A percentile compares a stretch with the other conserved stretches of the same genome.
Evolutionary conservation across 2,797 vertebrate species (phyloP).

Genomic region (Adelosebastes latens): DNA sequence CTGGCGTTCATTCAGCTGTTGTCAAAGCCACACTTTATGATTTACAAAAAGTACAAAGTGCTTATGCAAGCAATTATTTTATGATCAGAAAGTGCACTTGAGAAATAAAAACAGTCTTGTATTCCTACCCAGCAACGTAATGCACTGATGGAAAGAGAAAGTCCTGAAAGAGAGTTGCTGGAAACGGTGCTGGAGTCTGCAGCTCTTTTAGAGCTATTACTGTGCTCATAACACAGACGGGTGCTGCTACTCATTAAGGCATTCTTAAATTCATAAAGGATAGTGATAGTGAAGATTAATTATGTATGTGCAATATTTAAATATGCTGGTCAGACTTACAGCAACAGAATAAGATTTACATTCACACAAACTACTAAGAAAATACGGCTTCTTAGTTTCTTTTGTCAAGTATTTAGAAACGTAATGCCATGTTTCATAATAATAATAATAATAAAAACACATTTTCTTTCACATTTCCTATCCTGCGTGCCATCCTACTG

Average conservation of each 20-base stretch:
- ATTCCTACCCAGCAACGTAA: not conserved
- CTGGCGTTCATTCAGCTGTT: not conserved
- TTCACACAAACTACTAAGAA: not conserved
- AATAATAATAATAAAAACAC: not conserved
- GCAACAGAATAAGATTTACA: not conserved
- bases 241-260: not conserved
- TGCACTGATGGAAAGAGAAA: not conserved
- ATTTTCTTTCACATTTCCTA: not conserved
- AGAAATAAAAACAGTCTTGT: constrained; percentile 10
- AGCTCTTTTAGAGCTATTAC: not conserved
- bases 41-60: constrained; percentile 25
- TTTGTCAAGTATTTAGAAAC: not conserved
- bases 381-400: not conserved
- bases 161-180: constrained; percentile 16
- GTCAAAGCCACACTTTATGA: constrained; percentile 11
- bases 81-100: not conserved
- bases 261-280: not conserved
- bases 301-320: not conserved
- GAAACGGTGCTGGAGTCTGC: not conserved
- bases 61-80: not conserved
- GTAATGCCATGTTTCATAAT: not conserved
- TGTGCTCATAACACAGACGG: not conserved
- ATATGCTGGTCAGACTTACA: not conserved
- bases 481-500: not conserved
- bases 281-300: not conserved